phyloP scores from a whole-genome alignment of 2,113 vertebrate species.

The Hystrix brachyura region DNA sequence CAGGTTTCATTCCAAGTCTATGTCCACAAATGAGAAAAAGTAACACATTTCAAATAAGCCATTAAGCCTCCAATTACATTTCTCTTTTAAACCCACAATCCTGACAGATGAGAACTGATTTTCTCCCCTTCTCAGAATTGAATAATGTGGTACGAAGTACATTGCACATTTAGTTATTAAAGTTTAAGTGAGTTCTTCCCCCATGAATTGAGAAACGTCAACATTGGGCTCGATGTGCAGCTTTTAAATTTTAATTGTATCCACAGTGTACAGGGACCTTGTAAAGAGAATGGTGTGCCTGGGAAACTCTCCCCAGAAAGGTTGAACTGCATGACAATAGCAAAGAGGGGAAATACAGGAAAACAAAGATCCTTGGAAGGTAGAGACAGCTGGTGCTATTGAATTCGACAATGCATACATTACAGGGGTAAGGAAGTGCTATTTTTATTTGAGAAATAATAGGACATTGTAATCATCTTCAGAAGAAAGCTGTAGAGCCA shows the following conservation, averaged over 20 bases:
- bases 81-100: not conserved
- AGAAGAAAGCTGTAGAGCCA: slow-evolving; percentile 66
- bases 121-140: slow-evolving; percentile 37
- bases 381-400: slow-evolving; percentile 41
- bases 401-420: slow-evolving; percentile 39
- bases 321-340: slow-evolving; percentile 27
- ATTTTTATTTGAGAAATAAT: slow-evolving; percentile 75
- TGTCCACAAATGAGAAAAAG: slow-evolving; percentile 21
- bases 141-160: not conserved
- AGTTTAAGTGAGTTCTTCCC: slow-evolving; percentile 61
- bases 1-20: slow-evolving; percentile 1
- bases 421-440: slow-evolving; percentile 11
- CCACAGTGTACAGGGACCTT: slow-evolving; percentile 19
- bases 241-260: slow-evolving; percentile 69
- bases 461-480: slow-evolving; percentile 64
- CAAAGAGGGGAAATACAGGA: slow-evolving; percentile 13
- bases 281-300: not conserved
- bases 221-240: not conserved
- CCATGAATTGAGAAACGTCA: slow-evolving; percentile 53
- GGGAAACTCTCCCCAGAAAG: slow-evolving; percentile 57
- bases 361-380: not conserved
- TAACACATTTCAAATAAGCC: not conserved
- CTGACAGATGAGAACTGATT: not conserved
- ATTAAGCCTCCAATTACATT: not conserved
- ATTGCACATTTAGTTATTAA: slow-evolving; percentile 10